phyloP scores from a whole-genome alignment of 1,140 invertebrate genomes.

The Meloidogyne exigua region DNA sequence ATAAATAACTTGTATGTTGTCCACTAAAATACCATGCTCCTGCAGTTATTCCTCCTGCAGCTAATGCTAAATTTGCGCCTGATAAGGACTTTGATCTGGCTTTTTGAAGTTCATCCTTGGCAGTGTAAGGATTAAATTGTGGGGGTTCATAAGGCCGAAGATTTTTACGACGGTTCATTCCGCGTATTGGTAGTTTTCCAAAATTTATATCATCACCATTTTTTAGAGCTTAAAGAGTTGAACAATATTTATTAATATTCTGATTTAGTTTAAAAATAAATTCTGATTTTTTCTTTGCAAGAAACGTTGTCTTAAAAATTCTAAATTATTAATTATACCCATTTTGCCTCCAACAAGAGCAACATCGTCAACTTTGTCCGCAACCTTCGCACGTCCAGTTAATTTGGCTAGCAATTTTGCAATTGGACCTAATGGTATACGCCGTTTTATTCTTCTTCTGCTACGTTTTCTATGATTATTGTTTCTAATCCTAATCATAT shows the following conservation, averaged over 20 bases:
- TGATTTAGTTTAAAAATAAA: not conserved
- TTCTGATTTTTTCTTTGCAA: too few species aligned
- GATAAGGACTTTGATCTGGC: not conserved
- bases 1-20: slow-evolving; percentile 11
- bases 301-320: too few species aligned
- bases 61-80: slow-evolving; percentile 17
- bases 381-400: slow-evolving; percentile 11
- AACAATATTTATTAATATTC: not conserved
- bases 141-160: slow-evolving; percentile 13
- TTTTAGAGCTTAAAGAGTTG: not conserved
- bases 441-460: not conserved
- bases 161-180: not conserved
- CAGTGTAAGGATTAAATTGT: not conserved
- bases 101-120: slow-evolving; percentile 4
- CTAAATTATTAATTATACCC: not conserved
- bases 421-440: slow-evolving; percentile 2
- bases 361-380: not conserved
- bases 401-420: slow-evolving; percentile 15
- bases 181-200: not conserved
- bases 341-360: not conserved
- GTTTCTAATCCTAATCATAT: too few species aligned
- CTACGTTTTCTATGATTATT: not conserved
- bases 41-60: slow-evolving; percentile 1
- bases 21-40: slow-evolving; percentile 24
- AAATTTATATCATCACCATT: not conserved